Conservation (phyloP, 2,888 invertebrate species). For the Gastrophysa polygoni region DNA sequence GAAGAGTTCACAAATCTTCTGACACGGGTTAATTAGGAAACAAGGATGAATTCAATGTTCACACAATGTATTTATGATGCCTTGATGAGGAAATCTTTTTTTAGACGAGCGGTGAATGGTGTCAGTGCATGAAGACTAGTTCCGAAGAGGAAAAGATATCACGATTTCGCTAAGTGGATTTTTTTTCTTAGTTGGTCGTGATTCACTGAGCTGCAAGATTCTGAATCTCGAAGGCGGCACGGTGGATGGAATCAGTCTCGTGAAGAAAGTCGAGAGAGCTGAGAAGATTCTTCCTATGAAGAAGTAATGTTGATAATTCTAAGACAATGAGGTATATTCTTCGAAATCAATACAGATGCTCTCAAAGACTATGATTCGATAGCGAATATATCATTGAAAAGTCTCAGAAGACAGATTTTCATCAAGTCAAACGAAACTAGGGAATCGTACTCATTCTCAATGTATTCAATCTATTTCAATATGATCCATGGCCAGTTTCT, state of each 20-base stretch:
- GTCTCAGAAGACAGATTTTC: too few species aligned
- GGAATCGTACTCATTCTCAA: too few species aligned
- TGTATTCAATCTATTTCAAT: too few species aligned
- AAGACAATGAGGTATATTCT: too few species aligned
- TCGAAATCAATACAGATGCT: too few species aligned
- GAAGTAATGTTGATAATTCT: too few species aligned
- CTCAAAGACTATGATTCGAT: too few species aligned
- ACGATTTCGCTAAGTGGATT: neutral
- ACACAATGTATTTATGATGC: slow-evolving; percentile 23
- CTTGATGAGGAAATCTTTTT: slow-evolving; percentile 5
- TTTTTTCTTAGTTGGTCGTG: neutral
- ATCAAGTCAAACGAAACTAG: too few species aligned
- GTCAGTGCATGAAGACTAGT: neutral
- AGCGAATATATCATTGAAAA: too few species aligned
- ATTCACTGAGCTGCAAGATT: neutral
- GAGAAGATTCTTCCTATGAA: too few species aligned
- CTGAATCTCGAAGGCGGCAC: neutral
- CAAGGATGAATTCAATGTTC: slow-evolving; percentile 36
- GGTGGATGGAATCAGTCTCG: neutral
- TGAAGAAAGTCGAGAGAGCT: neutral
- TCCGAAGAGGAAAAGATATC: neutral
- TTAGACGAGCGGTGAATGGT: neutral
- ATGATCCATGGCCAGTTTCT: too few species aligned
- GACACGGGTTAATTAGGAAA: slow-evolving; percentile 43
- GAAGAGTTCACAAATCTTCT: slow-evolving; percentile 37